These are phyloP conservation scores for Pseudococcus jackbeardsleyi DNA, from an alignment of 2,888 invertebrate species.

Conservation along the genomic window DNA sequence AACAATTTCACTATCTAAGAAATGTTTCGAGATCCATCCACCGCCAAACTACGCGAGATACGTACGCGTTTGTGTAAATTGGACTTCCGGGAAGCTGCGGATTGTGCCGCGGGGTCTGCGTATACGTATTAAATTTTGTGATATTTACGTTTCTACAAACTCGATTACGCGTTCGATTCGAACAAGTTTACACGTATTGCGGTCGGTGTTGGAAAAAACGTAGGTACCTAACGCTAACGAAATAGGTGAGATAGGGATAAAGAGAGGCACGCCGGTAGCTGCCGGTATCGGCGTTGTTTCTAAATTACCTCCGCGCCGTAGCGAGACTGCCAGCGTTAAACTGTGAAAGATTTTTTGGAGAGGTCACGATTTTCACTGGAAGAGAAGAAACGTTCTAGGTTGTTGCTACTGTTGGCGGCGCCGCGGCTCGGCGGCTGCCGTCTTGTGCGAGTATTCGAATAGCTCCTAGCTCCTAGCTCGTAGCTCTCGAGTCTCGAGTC, in stretches of 20 bases:
- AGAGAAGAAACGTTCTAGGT: conserved; percentile 22
- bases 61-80: too few relatives aligned
- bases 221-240: neutral
- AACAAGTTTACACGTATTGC: too few relatives aligned
- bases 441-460: neutral
- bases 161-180: too few relatives aligned
- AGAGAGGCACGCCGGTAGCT: conserved; percentile 27
- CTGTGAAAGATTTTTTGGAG: conserved; percentile 52
- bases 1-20: too few relatives aligned
- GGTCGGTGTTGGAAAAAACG: neutral
- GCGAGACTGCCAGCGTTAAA: neutral
- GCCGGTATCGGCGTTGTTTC: neutral
- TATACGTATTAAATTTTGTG: too few relatives aligned
- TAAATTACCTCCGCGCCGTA: conserved; percentile 1
- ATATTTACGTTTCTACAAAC: too few relatives aligned
- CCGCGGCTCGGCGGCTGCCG: neutral
- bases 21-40: too few relatives aligned
- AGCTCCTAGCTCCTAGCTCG: neutral
- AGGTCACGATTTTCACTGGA: conserved; percentile 51
- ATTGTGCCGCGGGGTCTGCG: too few relatives aligned
- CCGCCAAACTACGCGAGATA: too few relatives aligned
- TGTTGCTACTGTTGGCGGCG: conserved; percentile 39
- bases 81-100: too few relatives aligned
- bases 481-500: too few relatives aligned
- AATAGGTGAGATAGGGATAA: neutral